Base-by-base conservation (phyloP, 2,797 vertebrate genomes). In the Oryzias dopingdopingensis region DNA sequence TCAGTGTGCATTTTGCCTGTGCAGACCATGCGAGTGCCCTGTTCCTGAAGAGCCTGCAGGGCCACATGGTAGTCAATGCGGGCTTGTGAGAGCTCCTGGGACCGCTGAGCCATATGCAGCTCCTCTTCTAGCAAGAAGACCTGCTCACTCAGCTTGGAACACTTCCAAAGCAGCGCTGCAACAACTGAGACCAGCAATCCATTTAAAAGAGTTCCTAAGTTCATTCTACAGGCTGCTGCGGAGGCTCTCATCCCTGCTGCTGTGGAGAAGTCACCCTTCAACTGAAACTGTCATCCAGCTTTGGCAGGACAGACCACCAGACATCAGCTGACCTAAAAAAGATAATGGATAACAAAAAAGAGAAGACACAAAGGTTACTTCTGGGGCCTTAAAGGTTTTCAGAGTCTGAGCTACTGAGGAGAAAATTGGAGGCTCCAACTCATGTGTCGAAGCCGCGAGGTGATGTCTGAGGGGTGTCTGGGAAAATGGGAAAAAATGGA, bases 1-100 rank as follows among this genome's bases (percentile, higher is more conserved):
- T 99, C 97, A 0, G 96, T 99, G 89, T 99, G 97, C 85, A 97
- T 97, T 86, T 95, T 95, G 52, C 97, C 96, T 0, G 94, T 94
- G 91, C 97, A 99, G 69, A 98, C 95, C 96, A 99, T 98, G 73
- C 90, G 92, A 4, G 97, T 98, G 56, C 97, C 97, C 0, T 95
- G 93, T 77, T 98, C 94, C 79, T 91, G 85, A 42, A 99, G 93
- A 0, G 89, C 86, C 82, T 92, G 94, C 62, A 99, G 90, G 43
- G 97, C 97, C 1, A 88, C 90, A 0, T 96, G 93, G 80, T 99
- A 98, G 87, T 99, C 96, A 2, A 95, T 90, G 49, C 74, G 91
- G 20, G 84, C 92, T 49, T 93, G 90, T 0, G 93, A 92, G 41
- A 95, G 68, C 47, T 96, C 94, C 52, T 94, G 90, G 15, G 94